phyloP scores from a whole-genome alignment of 2,888 invertebrate species.

The Hypena proboscidalis region DNA sequence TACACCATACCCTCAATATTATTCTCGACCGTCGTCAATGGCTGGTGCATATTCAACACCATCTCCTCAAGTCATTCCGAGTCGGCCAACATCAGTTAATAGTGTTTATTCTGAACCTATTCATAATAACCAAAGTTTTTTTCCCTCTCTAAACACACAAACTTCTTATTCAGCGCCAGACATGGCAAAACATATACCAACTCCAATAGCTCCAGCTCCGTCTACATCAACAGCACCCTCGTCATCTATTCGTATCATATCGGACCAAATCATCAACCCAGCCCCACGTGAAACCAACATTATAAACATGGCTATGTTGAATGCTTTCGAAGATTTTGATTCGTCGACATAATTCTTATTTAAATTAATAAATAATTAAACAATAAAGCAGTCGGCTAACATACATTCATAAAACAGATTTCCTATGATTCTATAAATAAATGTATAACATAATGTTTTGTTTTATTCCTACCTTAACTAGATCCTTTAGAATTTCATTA shows the following conservation, averaged over 20 bases:
- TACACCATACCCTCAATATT: too few species aligned
- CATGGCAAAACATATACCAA: conserved; percentile 24
- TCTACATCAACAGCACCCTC: conserved; percentile 27
- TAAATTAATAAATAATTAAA: conserved; percentile 16
- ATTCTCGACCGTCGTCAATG: conserved; percentile 10
- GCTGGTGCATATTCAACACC: conserved; percentile 16
- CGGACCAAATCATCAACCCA: conserved; percentile 22
- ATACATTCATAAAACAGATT: conserved; percentile 13
- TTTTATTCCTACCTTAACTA: conserved; percentile 34
- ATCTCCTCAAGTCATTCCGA: conserved; percentile 26
- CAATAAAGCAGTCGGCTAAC: conserved; percentile 11
- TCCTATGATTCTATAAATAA: conserved; percentile 12
- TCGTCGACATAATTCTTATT: too few species aligned
- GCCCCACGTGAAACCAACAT: conserved; percentile 21
- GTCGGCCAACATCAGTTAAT: conserved; percentile 29
- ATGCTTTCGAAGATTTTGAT: conserved; percentile 32
- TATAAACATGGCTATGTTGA: conserved; percentile 24
- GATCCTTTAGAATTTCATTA: conserved; percentile 30
- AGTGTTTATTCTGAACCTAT: conserved; percentile 29
- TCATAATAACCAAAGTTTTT: conserved; percentile 14
- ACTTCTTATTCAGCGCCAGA: conserved; percentile 19
- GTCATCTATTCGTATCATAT: conserved; percentile 23
- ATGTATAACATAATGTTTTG: conserved; percentile 14
- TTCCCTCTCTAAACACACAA: conserved; percentile 19
- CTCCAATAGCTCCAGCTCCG: conserved; percentile 28